Evolutionary conservation across 2,797 vertebrate species (phyloP), one percentile per base, ranked within the genome.

Genomic region (Hipposideros larvatus): DNA sequence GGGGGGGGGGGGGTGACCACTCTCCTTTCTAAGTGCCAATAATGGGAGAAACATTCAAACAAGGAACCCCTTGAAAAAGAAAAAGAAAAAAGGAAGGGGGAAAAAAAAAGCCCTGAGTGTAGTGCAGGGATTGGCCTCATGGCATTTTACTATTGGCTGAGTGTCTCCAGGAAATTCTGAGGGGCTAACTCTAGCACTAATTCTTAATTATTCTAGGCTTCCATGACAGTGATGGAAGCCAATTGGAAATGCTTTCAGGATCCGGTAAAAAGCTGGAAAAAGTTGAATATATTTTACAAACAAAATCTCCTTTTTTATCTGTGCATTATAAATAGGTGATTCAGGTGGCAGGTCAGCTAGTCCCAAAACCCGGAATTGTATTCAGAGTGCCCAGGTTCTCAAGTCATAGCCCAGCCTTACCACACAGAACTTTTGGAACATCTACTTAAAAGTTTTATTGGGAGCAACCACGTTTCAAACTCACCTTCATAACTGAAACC

Each of bases 121-220:
- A 26, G 2, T 22, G 26, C 15, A 41, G 22, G 28, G 74, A n/a
- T 16, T 63, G 48, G 31, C 55, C 75, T 78, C 24, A 31, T 19
- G 31, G 4, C 8, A 37, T 21, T 15, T 24, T 4, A 22, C 53
- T 79, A 1, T 15, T 70, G 34, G 26, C 28, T 57, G 18, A 75
- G 21, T 93, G 46, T 92, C n/a, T 51, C 24, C 31, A 71, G 53
- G 73, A 85, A 79, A 82, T 68, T 65, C 66, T 37, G n/a, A 68
- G 31, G 14, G 21, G 4, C 55, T 48, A 63, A 61, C 59, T 75
- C 21, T 26, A 73, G 26, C 4, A 48, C 26, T 79, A 51, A 74
- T 51, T 93, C 82, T 79, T 70, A 77, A 84, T 90, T 90, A 86
- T 74, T 92, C 77, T 84, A 92, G 24, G 28, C 8, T 95, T 96